Base-by-base conservation (phyloP, 1,140 invertebrate genomes). In the Eupristina koningsbergeri region DNA sequence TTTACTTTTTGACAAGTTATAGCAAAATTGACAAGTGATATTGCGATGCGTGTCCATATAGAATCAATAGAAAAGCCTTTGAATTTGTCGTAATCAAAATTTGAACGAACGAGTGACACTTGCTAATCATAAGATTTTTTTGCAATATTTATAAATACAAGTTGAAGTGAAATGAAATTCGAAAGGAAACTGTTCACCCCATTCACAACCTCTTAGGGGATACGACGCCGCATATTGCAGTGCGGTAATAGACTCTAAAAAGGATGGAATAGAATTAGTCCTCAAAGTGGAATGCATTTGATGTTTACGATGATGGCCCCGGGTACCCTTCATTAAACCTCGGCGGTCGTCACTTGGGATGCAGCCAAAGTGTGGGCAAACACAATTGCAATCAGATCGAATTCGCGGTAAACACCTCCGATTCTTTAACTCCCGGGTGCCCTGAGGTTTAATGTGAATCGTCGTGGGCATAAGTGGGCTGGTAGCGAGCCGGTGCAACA, bases 361-460 rank as follows among this genome's bases (percentile, higher is more conserved):
- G 19, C 36, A 22, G 34, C 13, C 64, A 69, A 73, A 47, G 45
- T n/a, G n/a, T 26, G 41, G 22, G 71, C 71, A 17, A n/a, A 19
- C 41, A 31, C 71, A 69, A 69, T 31, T 73, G 41, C 17, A 26
- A 41, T 69, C 77, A 83, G 77, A 81, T 67, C 80, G 45, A 83
- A 80, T 85, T 84, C 77, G 76, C 84, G 71, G 80, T 73, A 80
- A 80, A 69, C 80, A 86, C 83, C 83, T 63, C 85, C 73, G n/a
- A 19, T 63, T 13, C 64, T 47, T 86, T 45, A 41, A 31, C 39
- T 34, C 11, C 11, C 11, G 11, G 11, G 41, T 45, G 31, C 67
- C 36, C 9, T 26, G 6, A 7, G 26, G 34, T 77, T 63, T 53
- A 77, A 77, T 53, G 53, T 61, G 34, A 39, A 75, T 17, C 53